Conservation (phyloP, 1,140 invertebrate species). For the Panonychus citri region DNA sequence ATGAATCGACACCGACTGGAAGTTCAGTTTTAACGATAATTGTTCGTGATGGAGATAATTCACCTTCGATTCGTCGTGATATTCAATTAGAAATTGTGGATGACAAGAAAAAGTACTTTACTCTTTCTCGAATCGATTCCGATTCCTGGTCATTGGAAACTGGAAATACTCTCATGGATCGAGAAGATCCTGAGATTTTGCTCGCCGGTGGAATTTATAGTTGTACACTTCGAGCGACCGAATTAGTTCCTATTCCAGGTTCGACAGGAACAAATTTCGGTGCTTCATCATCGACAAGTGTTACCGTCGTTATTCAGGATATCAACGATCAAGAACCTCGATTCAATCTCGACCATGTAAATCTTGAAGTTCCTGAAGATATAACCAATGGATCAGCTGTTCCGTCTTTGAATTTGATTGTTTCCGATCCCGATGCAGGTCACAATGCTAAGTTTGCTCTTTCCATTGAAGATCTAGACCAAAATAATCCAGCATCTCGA, state of each 20-base stretch:
- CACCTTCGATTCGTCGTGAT: constrained; percentile 35
- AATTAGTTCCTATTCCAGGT: not conserved
- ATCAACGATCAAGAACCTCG: constrained; percentile 54
- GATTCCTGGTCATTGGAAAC: constrained; percentile 28
- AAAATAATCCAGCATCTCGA: constrained; percentile 27
- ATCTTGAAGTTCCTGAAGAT: constrained; percentile 48
- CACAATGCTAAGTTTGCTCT: constrained; percentile 47
- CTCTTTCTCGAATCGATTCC: constrained; percentile 14
- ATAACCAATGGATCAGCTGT: constrained; percentile 31
- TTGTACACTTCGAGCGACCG: constrained; percentile 22
- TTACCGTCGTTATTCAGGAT: constrained; percentile 39
- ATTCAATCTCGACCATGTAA: constrained; percentile 42
- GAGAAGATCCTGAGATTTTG: constrained; percentile 43
- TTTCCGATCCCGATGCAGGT: constrained; percentile 45
- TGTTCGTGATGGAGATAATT: constrained; percentile 49
- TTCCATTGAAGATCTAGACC: constrained; percentile 31
- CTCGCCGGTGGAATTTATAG: constrained; percentile 52
- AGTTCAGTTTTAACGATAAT: constrained; percentile 37
- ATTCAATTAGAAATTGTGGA: constrained; percentile 10
- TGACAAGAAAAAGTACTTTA: constrained; percentile 41
- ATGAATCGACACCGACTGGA: constrained; percentile 39
- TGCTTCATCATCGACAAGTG: not conserved
- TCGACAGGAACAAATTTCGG: not conserved
- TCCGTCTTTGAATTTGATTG: constrained; percentile 42
- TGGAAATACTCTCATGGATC: constrained; percentile 37